phyloP scores from a whole-genome alignment of 2,113 vertebrate genomes.

The Odocoileus virginianus region DNA sequence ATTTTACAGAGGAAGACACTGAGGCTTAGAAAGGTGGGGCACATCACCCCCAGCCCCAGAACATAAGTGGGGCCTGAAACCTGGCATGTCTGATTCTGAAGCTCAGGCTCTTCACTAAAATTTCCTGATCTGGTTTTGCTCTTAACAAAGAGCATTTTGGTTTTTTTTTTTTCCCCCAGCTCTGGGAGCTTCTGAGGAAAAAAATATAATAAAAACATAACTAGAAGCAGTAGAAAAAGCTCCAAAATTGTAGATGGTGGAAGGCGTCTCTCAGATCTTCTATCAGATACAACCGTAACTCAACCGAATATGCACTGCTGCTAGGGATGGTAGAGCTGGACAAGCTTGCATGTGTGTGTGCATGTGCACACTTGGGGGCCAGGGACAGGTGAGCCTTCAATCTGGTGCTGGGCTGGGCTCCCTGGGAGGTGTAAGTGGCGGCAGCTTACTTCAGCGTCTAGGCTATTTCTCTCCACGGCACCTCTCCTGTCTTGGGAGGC shows the following conservation, averaged over 20 bases:
- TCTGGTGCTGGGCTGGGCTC: background rate
- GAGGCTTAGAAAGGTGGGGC: background rate
- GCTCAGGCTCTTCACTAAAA: background rate
- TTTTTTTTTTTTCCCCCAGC: background rate
- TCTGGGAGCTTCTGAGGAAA: background rate
- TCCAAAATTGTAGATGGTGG: background rate
- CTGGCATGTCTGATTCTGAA: background rate
- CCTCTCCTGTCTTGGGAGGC: background rate
- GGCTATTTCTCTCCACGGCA: background rate
- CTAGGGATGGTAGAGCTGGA: background rate
- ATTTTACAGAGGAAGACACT: background rate
- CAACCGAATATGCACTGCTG: accelerated
- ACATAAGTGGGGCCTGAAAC: background rate
- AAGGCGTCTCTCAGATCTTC: background rate
- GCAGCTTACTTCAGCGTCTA: background rate
- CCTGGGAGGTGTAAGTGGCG: background rate
- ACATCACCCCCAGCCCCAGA: background rate
- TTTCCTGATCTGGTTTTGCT: background rate
- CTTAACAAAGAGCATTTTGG: background rate
- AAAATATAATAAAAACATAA: background rate
- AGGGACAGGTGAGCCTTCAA: background rate
- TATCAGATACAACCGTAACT: accelerated
- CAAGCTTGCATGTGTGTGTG: background rate
- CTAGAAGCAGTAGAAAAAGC: background rate
- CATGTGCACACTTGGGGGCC: background rate